Percentiles rank a stretch among this genome's conserved stretches.
Conservation (phyloP, 2,888 invertebrate species). For the Atrina japonica region DNA sequence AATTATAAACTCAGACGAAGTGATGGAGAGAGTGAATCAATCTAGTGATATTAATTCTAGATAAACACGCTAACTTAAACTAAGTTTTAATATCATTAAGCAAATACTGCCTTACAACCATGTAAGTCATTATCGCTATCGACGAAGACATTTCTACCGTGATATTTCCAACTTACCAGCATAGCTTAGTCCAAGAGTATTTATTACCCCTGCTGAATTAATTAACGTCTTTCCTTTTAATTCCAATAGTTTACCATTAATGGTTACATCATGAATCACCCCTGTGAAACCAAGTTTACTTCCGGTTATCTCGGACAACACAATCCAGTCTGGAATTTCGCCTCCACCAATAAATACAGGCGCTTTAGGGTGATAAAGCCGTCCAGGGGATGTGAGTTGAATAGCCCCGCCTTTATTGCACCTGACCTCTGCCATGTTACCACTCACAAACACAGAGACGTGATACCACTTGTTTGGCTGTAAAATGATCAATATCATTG, state of each 20-base stretch:
- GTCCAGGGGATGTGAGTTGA: constrained; percentile 38
- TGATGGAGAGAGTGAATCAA: no score
- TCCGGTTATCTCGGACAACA: neutral
- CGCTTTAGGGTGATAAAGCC: neutral
- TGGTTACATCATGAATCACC: constrained; percentile 18
- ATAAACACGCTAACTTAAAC: neutral
- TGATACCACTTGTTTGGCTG: constrained; percentile 54
- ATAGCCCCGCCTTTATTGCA: constrained; percentile 43
- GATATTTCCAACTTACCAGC: constrained; percentile 17
- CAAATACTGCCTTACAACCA: no score
- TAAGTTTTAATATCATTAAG: no score
- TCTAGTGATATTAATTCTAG: no score
- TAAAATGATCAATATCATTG: no score
- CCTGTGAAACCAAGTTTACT: constrained; percentile 23
- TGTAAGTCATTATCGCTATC: no score
- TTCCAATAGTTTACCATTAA: constrained; percentile 17
- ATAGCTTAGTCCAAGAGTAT: constrained; percentile 24
- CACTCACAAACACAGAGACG: constrained; percentile 39
- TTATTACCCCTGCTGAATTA: constrained; percentile 21
- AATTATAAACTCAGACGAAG: no score
- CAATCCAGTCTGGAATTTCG: constrained; percentile 19
- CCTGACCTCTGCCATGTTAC: constrained; percentile 38
- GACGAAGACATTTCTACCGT: neutral
- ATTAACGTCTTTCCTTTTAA: constrained; percentile 20
- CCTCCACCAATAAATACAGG: constrained; percentile 32